Conservation (phyloP, 2,888 invertebrate genomes). For the Drosophila hamatofila region DNA sequence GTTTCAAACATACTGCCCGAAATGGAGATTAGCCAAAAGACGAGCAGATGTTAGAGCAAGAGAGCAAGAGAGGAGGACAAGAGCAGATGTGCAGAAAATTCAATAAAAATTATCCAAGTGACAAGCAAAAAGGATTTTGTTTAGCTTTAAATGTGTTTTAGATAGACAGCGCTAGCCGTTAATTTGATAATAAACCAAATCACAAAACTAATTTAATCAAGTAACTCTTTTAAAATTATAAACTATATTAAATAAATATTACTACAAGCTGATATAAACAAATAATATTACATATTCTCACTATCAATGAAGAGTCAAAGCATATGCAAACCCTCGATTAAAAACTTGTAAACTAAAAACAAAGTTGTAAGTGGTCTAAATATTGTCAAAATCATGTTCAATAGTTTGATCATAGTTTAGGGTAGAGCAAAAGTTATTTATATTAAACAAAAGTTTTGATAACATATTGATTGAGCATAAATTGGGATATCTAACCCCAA, state of each 20-base stretch:
- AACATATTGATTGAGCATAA: not conserved
- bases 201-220: not conserved
- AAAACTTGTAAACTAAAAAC: not conserved
- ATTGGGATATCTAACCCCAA: not conserved
- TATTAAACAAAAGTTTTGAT: not conserved
- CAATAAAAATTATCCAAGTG: not conserved
- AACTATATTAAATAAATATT: not conserved
- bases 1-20: too few relatives aligned
- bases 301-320: not conserved
- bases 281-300: not conserved
- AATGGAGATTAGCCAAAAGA: not conserved
- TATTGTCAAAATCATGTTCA: not conserved
- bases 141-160: not conserved
- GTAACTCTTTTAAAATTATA: not conserved
- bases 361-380: conserved; percentile 9
- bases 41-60: not conserved
- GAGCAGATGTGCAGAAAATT: not conserved
- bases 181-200: not conserved
- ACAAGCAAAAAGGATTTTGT: not conserved
- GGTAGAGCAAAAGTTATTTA: not conserved
- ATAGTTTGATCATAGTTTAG: not conserved
- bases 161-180: not conserved
- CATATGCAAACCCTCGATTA: not conserved
- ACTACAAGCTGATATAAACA: too few relatives aligned
- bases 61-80: too few relatives aligned